Conservation (phyloP, 1,140 invertebrate species). For the Chlorops oryzae region DNA sequence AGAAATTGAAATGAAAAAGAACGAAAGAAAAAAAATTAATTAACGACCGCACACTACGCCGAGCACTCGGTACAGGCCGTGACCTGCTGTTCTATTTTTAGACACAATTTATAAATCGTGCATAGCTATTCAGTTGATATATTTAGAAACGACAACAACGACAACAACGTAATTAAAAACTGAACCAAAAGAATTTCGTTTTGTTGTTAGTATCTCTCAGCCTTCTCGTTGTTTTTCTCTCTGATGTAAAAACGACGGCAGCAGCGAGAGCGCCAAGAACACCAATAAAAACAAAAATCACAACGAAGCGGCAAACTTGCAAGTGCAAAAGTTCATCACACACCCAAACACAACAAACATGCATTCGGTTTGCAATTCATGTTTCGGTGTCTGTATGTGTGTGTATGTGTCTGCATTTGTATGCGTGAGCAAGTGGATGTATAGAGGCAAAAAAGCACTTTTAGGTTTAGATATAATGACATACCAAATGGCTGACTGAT, state of each 20-base stretch:
- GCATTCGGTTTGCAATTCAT: constrained; percentile 6
- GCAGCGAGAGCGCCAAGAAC: constrained; percentile 5
- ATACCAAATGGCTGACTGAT: constrained; percentile 3
- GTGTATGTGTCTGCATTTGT: constrained; percentile 6
- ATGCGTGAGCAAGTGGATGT: constrained; percentile 6
- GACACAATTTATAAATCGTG: constrained; percentile 45
- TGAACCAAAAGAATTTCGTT: constrained; percentile 1
- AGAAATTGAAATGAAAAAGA: too few relatives aligned
- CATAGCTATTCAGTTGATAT: constrained; percentile 43
- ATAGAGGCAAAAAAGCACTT: constrained; percentile 16
- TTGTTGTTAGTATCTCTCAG: too few relatives aligned
- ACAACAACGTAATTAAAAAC: constrained; percentile 17
- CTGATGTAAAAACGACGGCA: constrained; percentile 21
- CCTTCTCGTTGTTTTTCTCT: too few relatives aligned
- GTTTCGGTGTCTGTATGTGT: not conserved
- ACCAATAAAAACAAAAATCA: not conserved
- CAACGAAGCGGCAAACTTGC: constrained; percentile 3
- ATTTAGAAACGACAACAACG: constrained; percentile 34
- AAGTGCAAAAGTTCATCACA: constrained; percentile 9
- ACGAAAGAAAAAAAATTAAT: too few relatives aligned
- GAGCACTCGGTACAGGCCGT: too few relatives aligned
- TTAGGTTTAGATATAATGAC: constrained; percentile 1
- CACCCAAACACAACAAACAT: constrained; percentile 21
- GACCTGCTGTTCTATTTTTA: constrained; percentile 47
- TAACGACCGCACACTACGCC: too few relatives aligned